Evolutionary conservation across 2,113 vertebrate species (phyloP).

Genomic region (Speoplatyrhinus poulsoni): DNA sequence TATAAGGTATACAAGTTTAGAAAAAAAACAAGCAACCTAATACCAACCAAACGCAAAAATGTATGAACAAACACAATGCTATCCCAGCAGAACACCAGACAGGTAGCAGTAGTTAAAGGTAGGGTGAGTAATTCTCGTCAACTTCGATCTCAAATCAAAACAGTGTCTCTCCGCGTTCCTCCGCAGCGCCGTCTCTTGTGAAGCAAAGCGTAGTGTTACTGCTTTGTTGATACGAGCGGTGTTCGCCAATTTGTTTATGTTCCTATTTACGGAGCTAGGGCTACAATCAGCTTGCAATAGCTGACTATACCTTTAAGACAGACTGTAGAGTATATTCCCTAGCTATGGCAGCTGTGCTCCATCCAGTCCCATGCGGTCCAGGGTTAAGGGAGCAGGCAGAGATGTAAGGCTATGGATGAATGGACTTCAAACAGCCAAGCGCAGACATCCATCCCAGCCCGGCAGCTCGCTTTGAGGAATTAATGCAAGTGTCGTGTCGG

Average conservation of each 20-base stretch:
- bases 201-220: no score
- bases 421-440: slow-evolving; percentile 56
- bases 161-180: no score
- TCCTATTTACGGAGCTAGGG: no score
- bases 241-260: no score
- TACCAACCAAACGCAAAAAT: no score
- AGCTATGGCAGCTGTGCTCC: slow-evolving; percentile 50
- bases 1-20: background rate
- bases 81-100: background rate
- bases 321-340: slow-evolving; percentile 32
- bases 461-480: slow-evolving; percentile 64
- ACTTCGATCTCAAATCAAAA: no score
- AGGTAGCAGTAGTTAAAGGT: background rate
- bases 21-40: background rate
- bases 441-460: slow-evolving; percentile 59
- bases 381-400: slow-evolving; percentile 32
- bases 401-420: slow-evolving; percentile 58
- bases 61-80: no score
- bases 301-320: background rate
- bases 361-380: slow-evolving; percentile 44
- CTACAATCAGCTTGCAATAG: no score
- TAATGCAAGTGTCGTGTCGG: slow-evolving; percentile 64
- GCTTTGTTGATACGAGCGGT: no score
- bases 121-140: no score
- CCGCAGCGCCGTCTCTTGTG: no score